phyloP scores from a whole-genome alignment of 1,140 invertebrate species.

The Penaeus japonicus region DNA sequence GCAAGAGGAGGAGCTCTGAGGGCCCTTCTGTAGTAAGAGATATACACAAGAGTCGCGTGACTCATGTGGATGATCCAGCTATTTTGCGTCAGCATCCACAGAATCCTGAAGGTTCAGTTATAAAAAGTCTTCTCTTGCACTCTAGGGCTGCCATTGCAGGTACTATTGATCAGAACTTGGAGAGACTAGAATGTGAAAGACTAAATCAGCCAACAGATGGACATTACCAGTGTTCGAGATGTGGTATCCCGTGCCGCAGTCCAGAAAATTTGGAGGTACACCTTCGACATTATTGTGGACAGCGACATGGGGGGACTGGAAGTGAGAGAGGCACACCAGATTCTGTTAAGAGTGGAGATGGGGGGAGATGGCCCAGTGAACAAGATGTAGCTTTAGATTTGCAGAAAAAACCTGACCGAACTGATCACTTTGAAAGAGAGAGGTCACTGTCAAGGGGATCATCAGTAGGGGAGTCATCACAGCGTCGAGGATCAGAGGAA shows the following conservation, averaged over 20 bases:
- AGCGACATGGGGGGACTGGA: constrained; percentile 71
- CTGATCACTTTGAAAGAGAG: constrained; percentile 3
- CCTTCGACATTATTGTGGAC: constrained; percentile 75
- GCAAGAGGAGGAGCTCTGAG: constrained; percentile 42
- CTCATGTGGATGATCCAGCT: constrained; percentile 15
- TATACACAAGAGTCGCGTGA: constrained; percentile 10
- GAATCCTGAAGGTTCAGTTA: constrained; percentile 77
- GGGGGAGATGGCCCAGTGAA: constrained; percentile 69
- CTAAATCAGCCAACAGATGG: constrained; percentile 36
- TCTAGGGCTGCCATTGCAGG: constrained; percentile 65
- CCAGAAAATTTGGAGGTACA: constrained; percentile 76
- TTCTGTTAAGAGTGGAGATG: constrained; percentile 77
- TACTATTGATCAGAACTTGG: constrained; percentile 27
- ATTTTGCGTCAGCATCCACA: constrained; percentile 58
- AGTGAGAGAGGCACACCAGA: constrained; percentile 73
- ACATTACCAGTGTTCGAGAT: not conserved
- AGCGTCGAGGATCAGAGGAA: constrained; percentile 13
- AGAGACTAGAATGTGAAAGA: constrained; percentile 17
- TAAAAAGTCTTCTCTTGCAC: constrained; percentile 83
- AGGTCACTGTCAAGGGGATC: constrained; percentile 29
- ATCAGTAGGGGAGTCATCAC: constrained; percentile 8
- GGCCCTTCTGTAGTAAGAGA: constrained; percentile 30
- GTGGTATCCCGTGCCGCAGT: constrained; percentile 68
- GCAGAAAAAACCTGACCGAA: constrained; percentile 27
- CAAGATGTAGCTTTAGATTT: constrained; percentile 45